Conservation (phyloP, 2,888 invertebrate species). For the Nomada ruficornis region DNA sequence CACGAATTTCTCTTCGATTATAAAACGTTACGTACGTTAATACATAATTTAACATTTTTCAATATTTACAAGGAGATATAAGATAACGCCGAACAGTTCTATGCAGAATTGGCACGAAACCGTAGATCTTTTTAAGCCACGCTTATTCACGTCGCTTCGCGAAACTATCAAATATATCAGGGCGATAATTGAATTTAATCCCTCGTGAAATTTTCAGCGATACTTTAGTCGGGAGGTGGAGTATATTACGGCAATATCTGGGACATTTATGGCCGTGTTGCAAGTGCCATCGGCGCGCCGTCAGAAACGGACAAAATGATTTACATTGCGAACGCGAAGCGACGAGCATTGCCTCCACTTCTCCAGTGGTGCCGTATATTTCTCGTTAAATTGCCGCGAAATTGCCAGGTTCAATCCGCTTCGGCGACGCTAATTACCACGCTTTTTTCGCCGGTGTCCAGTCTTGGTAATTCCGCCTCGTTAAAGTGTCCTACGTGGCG, state of each 20-base stretch:
- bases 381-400: conserved; percentile 53
- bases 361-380: conserved; percentile 7
- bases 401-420: conserved; percentile 45
- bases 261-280: conserved; percentile 60
- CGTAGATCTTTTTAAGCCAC: background rate
- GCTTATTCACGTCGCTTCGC: background rate
- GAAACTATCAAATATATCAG: conserved; percentile 14
- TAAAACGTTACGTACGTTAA: too few relatives aligned
- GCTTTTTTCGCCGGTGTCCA: conserved; percentile 31
- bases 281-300: conserved; percentile 58
- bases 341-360: conserved; percentile 4
- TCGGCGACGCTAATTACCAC: conserved; percentile 44
- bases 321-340: conserved; percentile 51
- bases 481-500: conserved; percentile 17
- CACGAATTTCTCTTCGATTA: too few relatives aligned
- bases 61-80: too few relatives aligned
- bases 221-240: conserved; percentile 42
- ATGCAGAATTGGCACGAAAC: background rate
- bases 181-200: conserved; percentile 48
- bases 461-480: conserved; percentile 41
- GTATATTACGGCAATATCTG: conserved; percentile 54
- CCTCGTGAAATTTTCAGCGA: conserved; percentile 56
- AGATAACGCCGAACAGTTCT: background rate
- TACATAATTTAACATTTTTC: too few relatives aligned
- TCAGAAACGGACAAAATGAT: conserved; percentile 60